Base-by-base conservation (phyloP, 1,140 invertebrate species). In the Ganaspis sp. region DNA sequence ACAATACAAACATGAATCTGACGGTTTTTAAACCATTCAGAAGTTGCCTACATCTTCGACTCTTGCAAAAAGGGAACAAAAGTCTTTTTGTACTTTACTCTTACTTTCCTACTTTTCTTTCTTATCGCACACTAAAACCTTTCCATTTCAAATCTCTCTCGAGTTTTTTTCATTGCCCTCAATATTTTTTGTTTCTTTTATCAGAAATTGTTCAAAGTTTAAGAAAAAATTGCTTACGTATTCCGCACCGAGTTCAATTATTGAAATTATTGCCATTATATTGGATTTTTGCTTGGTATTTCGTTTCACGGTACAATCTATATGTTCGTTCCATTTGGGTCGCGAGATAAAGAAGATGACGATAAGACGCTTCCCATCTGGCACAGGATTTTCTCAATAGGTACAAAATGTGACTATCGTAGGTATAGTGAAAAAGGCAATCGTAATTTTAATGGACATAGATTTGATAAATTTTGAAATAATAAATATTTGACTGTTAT, bases 341-440 rank as follows among this genome's bases (percentile, higher is more conserved):
- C 75, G 71, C 70, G 54, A 74, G 21, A 74, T 58, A 73, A 38
- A 58, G 70, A 54, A 72, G 58, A 70, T 76, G 26, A 58, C 75
- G 69, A 76, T 76, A 72, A 76, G 75, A 72, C 75, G 75, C 71
- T 76, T 76, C 70, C 75, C 70, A 76, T 76, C 75, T 76, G 53
- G 75, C 53, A 76, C 75, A 76, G 75, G 75, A 76, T 76, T 72
- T 76, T 70, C 70, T 64, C 29, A 26, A 64, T 64, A 64, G 21
- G 58, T 34, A 64, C 3, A 29, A 64, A 26, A 64, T 64, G 23
- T n/a, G 58, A 34, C 58, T 64, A 64, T 64, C 58, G 11, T 26
- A 4, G 23, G n/a, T n/a, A n/a, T n/a, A n/a, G n/a, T 29, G 15
- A 12, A 11, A 64, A 64, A 64, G 58, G n/a, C 21, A 29, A 29